These are phyloP conservation scores for Sylvietta virens DNA, from an alignment of 2,113 vertebrate genomes.

Conservation along the genomic window DNA sequence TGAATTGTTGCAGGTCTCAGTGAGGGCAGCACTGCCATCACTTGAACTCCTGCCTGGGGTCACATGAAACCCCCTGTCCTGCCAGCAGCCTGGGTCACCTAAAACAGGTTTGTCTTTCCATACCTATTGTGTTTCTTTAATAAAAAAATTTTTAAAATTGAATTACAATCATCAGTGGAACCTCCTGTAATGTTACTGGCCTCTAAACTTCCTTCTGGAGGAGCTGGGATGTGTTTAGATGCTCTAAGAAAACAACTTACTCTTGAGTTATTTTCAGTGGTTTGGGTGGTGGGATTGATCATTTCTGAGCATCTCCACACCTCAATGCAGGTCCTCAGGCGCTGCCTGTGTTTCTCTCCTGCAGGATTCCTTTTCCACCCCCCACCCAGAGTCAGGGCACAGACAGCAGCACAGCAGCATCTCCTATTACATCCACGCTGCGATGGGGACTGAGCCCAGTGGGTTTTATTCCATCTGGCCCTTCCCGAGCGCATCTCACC, in stretches of 20 bases:
- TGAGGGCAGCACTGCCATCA: neutral
- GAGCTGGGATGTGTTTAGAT: neutral
- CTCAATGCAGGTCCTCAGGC: neutral
- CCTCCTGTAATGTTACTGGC: neutral
- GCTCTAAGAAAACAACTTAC: neutral
- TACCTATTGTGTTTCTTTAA: neutral
- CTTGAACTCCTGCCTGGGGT: neutral
- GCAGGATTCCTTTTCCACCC: neutral
- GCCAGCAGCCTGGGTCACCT: accelerated
- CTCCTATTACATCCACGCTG: accelerated
- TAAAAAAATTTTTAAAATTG: neutral
- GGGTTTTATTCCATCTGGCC: neutral
- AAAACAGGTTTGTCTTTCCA: neutral
- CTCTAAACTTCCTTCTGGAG: neutral
- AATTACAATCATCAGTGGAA: neutral
- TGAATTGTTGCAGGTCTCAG: accelerated
- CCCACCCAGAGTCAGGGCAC: neutral
- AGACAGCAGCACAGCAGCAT: neutral
- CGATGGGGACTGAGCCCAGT: accelerated
- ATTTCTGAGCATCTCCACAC: accelerated
- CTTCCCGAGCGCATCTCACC: neutral
- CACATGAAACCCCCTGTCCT: accelerated
- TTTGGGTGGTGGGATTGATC: neutral
- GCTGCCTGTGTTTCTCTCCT: neutral
- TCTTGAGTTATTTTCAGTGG: neutral